Evolutionary conservation across 1,140 invertebrate species (phyloP), one percentile per base, ranked within the genome.

Genomic region (Bradysia coprophila): DNA sequence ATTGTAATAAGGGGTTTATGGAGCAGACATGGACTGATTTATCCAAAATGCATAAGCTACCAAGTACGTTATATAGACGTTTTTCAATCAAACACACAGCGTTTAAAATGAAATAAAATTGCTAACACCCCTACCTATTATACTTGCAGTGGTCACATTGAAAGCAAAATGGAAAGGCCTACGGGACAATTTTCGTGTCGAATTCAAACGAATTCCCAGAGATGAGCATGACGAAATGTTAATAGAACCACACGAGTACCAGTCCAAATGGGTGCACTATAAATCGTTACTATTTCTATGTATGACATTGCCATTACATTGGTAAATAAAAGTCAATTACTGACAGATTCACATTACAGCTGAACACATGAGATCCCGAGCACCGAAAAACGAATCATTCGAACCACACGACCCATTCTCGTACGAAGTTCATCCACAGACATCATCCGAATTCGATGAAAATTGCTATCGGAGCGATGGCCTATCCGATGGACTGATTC

Each of bases 81-180:
- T 36, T 42, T 42, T 23, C 4, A 15, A 13, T 34, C 13, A 36
- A 21, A 34, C 13, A 37, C 18, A 15, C 2, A 15, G 28, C 11
- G 15, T 13, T 22, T n/a, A n/a, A n/a, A 36, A 33, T 38, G 24
- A 38, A 19, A 11, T 21, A 13, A 9, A 18, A 41, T 37, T 16
- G 23, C 6, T 21, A 37, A 36, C 15, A 20, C 21, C 15, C 19
- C 20, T 33, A 31, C 19, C 22, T 9, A 4, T 39, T 40, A n/a
- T 21, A n/a, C 22, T 40, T 32, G 13, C 13, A 43, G 37, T 38
- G 20, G 19, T 24, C 21, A 39, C 19, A 13, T 52, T 61, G 23
- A 61, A 61, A 46, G 58, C 58, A 42, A 61, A 61, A 45, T 61
- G 58, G 58, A 61, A 61, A 43, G 58, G 58, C n/a, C 44, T 61